A percentile compares a stretch with the other conserved stretches of the same genome.
Conservation (phyloP, 2,888 invertebrate genomes). For the Dione vanillae region DNA sequence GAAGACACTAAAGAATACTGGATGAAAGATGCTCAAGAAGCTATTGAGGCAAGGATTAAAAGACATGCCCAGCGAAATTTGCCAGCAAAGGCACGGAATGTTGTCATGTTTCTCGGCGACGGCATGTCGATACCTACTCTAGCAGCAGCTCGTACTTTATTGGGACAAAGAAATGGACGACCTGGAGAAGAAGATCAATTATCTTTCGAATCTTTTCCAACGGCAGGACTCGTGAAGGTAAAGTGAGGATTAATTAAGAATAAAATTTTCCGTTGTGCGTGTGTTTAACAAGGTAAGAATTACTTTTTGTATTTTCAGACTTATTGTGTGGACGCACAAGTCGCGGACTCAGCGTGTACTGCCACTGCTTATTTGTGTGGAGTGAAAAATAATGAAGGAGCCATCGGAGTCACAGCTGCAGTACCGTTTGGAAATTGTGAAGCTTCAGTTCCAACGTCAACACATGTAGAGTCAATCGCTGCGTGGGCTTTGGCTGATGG, state of each 20-base stretch:
- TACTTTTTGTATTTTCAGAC: conserved; percentile 61
- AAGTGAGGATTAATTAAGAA: background rate
- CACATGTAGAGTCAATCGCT: conserved; percentile 86
- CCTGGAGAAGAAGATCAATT: conserved; percentile 85
- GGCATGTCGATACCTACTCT: conserved; percentile 90
- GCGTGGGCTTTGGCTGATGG: conserved; percentile 85
- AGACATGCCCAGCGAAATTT: conserved; percentile 52
- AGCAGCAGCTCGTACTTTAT: conserved; percentile 86
- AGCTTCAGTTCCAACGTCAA: conserved; percentile 77
- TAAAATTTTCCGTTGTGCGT: background rate
- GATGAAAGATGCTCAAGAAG: conserved; percentile 73
- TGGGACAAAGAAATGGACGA: conserved; percentile 83
- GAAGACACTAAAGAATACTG: conserved; percentile 68
- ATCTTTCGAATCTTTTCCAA: conserved; percentile 86
- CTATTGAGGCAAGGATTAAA: conserved; percentile 54
- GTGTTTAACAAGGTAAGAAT: background rate
- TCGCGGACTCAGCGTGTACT: conserved; percentile 89
- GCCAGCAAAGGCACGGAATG: conserved; percentile 71
- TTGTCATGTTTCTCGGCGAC: conserved; percentile 90
- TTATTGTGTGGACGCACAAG: conserved; percentile 85
- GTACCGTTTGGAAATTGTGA: conserved; percentile 85
- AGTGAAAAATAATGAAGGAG: conserved; percentile 86
- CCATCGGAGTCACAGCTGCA: conserved; percentile 86
- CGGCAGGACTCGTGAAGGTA: conserved; percentile 87
- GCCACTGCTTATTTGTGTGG: conserved; percentile 88